These are phyloP conservation scores for Gadus macrocephalus DNA, from an alignment of 2,113 vertebrate species.

Conservation along the genomic window DNA sequence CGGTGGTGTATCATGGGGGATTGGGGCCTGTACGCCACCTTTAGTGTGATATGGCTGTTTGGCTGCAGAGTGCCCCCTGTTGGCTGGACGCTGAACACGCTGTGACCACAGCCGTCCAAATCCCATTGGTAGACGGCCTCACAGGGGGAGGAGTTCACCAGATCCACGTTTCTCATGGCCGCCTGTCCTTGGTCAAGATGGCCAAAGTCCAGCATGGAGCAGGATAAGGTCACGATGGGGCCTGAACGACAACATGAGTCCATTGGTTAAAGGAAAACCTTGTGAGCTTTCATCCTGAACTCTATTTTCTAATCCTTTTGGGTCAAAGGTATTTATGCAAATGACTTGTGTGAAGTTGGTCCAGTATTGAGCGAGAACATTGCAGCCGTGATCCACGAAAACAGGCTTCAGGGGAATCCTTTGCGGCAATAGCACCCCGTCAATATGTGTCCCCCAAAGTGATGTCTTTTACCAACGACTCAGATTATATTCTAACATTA, in stretches of 20 bases:
- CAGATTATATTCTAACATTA: too few species aligned
- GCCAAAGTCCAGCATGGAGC: constrained; percentile 74
- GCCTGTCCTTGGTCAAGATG: constrained; percentile 70
- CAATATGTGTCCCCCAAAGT: too few species aligned
- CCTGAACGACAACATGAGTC: constrained; percentile 66
- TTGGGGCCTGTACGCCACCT: constrained; percentile 75
- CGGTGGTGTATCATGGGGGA: constrained; percentile 78
- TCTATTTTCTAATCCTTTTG: too few species aligned
- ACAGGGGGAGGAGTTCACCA: constrained; percentile 77
- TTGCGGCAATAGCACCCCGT: too few species aligned
- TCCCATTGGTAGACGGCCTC: constrained; percentile 81
- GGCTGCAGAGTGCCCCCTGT: constrained; percentile 73
- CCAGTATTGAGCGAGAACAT: too few species aligned
- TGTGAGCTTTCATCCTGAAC: too few species aligned
- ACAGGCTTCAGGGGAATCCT: too few species aligned
- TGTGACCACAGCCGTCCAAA: constrained; percentile 76
- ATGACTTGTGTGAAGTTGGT: too few species aligned
- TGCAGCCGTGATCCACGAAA: too few species aligned
- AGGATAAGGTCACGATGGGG: constrained; percentile 74
- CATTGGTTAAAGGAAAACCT: too few species aligned
- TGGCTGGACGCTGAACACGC: constrained; percentile 81
- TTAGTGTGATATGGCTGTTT: constrained; percentile 62
- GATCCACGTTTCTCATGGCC: constrained; percentile 57
- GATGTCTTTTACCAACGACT: too few species aligned
- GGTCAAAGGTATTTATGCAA: too few species aligned